Base-by-base conservation (phyloP, 2,888 invertebrate genomes). In the Artemia sinica region DNA sequence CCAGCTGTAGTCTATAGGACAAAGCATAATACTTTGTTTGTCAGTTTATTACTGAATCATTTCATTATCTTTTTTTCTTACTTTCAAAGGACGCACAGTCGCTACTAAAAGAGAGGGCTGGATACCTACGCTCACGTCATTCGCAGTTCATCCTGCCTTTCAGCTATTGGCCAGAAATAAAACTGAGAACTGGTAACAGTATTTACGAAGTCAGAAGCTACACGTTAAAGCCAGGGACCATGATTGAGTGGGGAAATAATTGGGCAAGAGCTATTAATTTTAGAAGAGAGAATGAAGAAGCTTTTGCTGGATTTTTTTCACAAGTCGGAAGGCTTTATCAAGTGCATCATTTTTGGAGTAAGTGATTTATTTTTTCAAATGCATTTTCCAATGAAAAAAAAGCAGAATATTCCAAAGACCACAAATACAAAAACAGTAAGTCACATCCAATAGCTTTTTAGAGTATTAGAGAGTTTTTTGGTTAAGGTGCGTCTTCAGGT, bases 171-270 rank as follows among this genome's bases (percentile, higher is more conserved):
- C 94, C 95, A 13, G 84, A 69, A 66, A 85, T 88, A 49, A 81
- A 84, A 72, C 84, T 86, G 49, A 82, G 93, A 49, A 78, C 81
- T 0, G 83, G 85, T 4, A 82, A 81, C 71, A 89, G 95, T 77
- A 89, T 95, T 73, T 98, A 98, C 76, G 97, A 98, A 81, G 88
- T 98, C 75, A 83, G 94, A 74, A 86, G 87, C 74, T 92, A 88
- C 78, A 89, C 91, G 72, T 81, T 98, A 65, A 94, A 94, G 80
- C 96, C 97, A 0, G 97, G 97, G 67, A 96, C 96, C 0, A 96
- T 97, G 96, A 96, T 97, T 74, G 97, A 97, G 80, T 98, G 97
- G 97, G 97, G 95, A 69, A 97, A 97, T 79, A 95, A 96, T 78
- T 98, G 97, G 96, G 94, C 94, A 0, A 83, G 92, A 74, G 96